Percentiles rank a stretch among this genome's conserved stretches.
Conservation (phyloP, 1,140 invertebrate species). For the Formica exsecta region DNA sequence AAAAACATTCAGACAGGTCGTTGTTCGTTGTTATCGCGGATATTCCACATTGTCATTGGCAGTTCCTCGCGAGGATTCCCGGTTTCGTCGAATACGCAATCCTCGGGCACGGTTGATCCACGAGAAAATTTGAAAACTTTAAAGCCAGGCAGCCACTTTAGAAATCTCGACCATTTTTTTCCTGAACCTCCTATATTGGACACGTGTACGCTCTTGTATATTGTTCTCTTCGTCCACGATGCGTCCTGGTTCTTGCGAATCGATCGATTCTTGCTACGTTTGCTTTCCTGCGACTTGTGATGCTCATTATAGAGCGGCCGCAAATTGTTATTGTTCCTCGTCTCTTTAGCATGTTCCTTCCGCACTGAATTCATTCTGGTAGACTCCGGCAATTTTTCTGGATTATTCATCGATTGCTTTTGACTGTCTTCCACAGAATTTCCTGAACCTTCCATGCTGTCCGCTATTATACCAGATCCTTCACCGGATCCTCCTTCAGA, state of each 20-base stretch:
- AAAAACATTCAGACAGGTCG: constrained; percentile 74
- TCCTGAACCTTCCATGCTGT: constrained; percentile 81
- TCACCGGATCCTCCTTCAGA: constrained; percentile 64
- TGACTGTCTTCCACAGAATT: constrained; percentile 77
- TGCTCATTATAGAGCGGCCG: constrained; percentile 25
- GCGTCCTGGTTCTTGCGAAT: neutral
- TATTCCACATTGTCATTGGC: constrained; percentile 80
- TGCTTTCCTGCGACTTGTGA: neutral
- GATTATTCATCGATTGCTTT: constrained; percentile 29
- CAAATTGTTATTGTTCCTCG: neutral
- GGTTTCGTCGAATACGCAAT: constrained; percentile 64
- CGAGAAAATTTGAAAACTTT: constrained; percentile 72
- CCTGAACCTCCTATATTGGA: constrained; percentile 45
- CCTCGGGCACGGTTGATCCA: constrained; percentile 56
- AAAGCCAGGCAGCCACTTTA: constrained; percentile 81
- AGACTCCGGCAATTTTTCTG: neutral
- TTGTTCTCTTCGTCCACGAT: neutral
- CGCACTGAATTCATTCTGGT: neutral
- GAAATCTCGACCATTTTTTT: constrained; percentile 82
- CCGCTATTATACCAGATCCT: constrained; percentile 69
- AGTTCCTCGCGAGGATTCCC: constrained; percentile 76
- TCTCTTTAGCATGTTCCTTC: neutral
- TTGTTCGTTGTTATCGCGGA: constrained; percentile 79
- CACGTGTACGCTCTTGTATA: constrained; percentile 29
- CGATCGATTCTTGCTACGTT: constrained; percentile 30